Base-by-base conservation (phyloP, 2,113 vertebrate genomes). In the Terrapene triunguis region DNA sequence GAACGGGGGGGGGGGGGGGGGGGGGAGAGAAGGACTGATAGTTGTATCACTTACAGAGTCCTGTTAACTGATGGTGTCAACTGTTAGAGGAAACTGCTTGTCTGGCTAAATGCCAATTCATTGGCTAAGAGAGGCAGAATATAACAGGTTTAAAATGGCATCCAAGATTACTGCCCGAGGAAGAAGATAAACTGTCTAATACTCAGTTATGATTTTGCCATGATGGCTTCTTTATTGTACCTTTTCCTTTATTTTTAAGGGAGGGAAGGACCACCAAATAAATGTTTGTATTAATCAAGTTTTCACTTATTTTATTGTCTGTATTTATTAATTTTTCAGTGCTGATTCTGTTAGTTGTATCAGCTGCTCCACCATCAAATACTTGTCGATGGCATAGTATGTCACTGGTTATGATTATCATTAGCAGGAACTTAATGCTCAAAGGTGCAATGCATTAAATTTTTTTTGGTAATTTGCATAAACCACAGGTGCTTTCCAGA, bases 111-210 rank as follows among this genome's bases (percentile, higher is more conserved):
- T 3, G 82, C 27, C 10, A 44, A 13, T 53, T 88, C 51, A 27
- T 25, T 42, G 13, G 7, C 5, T 12, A 80, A 83, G 42, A 65
- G 84, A 88, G 48, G 69, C 87, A 74, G 38, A 38, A 25, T 85
- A 79, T 51, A 89, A 59, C 50, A 50, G 59, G 38, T 42, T 80
- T 92, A 92, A 94, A 89, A 89, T 89, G 42, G 81, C 87, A 89
- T n/a, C 59, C 51, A 85, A 59, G 80, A 76, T 82, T 44, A 59
- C 72, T 85, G 44, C 29, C 25, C 35, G 44, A 89, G 80, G n/a
- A 82, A 51, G 50, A 42, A 88, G 81, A 24, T 48, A 55, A 38
- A 10, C n/a, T 42, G 14, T 25, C n/a, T 65, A n/a, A 72, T 35
- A 29, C 51, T 55, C 29, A 38, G 29, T 79, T 35, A 55, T 35